Conservation (phyloP, 2,113 vertebrate genomes). For the Oreochromis aureus region DNA sequence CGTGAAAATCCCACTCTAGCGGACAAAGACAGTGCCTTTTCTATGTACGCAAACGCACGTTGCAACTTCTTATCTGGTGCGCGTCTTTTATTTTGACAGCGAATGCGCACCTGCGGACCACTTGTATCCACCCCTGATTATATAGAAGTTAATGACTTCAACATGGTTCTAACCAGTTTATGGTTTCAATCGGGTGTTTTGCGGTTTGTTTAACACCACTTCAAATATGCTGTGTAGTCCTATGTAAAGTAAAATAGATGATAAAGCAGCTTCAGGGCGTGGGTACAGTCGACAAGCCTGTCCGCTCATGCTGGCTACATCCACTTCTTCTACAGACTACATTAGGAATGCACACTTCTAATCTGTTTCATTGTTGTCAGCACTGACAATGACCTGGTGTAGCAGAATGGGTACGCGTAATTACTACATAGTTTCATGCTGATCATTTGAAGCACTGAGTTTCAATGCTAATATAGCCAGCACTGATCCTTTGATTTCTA, state of each 20-base stretch:
- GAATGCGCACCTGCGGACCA: too few species aligned
- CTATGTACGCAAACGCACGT: too few species aligned
- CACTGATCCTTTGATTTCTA: not conserved
- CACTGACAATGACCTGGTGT: not conserved
- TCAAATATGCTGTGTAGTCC: not conserved
- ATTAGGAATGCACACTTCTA: not conserved
- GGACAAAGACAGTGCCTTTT: too few species aligned
- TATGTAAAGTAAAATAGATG: not conserved
- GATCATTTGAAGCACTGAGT: not conserved
- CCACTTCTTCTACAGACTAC: not conserved
- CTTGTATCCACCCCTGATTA: not conserved
- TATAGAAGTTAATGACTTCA: not conserved
- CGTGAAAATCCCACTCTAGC: too few species aligned
- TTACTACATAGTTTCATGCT: not conserved
- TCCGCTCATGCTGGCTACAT: not conserved
- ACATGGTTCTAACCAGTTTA: not conserved
- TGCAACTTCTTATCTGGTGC: too few species aligned
- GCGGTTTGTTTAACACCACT: not conserved
- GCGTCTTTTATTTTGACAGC: too few species aligned
- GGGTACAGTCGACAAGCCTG: not conserved
- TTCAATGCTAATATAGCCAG: not conserved
- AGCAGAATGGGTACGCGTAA: not conserved
- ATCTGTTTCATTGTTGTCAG: not conserved
- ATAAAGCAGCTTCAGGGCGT: not conserved
- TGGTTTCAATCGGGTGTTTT: not conserved